A percentile compares a stretch with the other conserved stretches of the same genome.
Conservation (phyloP, 2,888 invertebrate genomes). For the Mimachlamys varia region DNA sequence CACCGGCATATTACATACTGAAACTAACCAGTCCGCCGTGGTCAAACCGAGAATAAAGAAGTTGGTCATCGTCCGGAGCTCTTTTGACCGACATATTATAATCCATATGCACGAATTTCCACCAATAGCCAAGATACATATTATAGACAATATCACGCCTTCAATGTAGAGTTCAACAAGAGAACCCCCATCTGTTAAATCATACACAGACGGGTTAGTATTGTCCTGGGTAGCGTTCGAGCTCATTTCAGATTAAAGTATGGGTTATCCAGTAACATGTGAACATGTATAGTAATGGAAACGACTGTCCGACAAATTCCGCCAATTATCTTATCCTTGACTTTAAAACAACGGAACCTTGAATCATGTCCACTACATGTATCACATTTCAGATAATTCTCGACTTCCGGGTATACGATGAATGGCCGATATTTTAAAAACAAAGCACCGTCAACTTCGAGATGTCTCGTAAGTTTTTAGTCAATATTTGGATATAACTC, state of each 20-base stretch:
- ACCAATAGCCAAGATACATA: conserved; percentile 59
- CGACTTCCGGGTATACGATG: background rate
- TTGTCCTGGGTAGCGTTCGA: background rate
- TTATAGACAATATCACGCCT: conserved; percentile 55
- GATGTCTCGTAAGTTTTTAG: background rate
- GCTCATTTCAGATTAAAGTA: background rate
- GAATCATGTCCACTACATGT: background rate
- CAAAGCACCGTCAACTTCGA: background rate
- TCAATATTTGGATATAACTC: background rate
- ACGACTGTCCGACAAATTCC: background rate
- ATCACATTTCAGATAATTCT: background rate
- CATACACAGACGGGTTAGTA: background rate
- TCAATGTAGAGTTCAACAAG: conserved; percentile 50
- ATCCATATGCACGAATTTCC: conserved; percentile 72
- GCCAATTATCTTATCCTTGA: background rate
- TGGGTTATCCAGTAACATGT: too few species aligned
- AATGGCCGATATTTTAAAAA: too few species aligned
- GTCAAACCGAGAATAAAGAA: conserved; percentile 70
- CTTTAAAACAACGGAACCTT: background rate
- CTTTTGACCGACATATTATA: conserved; percentile 60
- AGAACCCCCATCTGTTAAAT: background rate
- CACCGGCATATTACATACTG: conserved; percentile 73
- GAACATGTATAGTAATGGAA: background rate
- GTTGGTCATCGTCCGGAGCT: conserved; percentile 65
- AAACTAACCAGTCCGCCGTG: conserved; percentile 72